Evolutionary conservation across 2,888 invertebrate species (phyloP).

Genomic region (Erebia aethiops): DNA sequence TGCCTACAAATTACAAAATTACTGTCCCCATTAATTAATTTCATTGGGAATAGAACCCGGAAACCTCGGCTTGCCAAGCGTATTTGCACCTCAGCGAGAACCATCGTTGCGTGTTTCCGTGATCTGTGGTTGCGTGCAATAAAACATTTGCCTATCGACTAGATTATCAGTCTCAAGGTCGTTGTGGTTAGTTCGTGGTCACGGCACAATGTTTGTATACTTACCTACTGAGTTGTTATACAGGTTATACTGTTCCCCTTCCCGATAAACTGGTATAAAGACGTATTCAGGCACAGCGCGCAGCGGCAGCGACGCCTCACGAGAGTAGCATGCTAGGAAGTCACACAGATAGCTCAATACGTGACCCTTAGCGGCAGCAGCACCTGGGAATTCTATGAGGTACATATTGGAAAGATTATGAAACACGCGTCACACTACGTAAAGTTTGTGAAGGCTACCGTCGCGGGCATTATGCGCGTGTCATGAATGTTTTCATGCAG

Average conservation of each 20-base stretch:
- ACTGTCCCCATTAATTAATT: too few relatives aligned
- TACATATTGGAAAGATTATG: too few relatives aligned
- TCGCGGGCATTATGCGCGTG: too few relatives aligned
- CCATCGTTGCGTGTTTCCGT: conserved; percentile 10
- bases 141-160: conserved; percentile 9
- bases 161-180: conserved; percentile 12
- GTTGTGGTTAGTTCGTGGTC: conserved; percentile 8
- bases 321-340: neutral
- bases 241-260: neutral
- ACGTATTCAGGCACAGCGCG: neutral
- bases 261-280: neutral
- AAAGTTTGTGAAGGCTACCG: too few relatives aligned
- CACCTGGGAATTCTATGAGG: too few relatives aligned
- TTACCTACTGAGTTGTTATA: neutral
- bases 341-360: too few relatives aligned
- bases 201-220: neutral
- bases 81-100: neutral
- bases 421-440: too few relatives aligned
- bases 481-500: too few relatives aligned
- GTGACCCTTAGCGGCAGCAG: too few relatives aligned
- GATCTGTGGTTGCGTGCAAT: conserved; percentile 12
- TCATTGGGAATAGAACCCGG: neutral
- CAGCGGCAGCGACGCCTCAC: neutral
- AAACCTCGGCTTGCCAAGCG: neutral
- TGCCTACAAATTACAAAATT: too few relatives aligned